Conservation (phyloP, 2,888 invertebrate genomes). For the Diogma glabrata region DNA sequence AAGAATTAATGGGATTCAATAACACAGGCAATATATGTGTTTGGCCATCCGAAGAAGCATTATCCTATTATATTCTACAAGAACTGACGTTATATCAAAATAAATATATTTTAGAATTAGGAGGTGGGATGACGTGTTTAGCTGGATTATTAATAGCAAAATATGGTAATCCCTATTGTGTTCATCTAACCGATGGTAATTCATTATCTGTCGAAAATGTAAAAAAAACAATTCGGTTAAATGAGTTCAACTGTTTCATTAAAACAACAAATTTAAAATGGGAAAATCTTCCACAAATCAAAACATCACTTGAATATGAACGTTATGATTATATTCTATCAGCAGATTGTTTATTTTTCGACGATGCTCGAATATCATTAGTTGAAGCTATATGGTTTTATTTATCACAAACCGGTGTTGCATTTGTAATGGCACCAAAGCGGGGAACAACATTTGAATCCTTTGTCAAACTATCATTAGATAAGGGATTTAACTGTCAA, state of each 20-base stretch:
- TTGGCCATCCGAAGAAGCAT: conserved; percentile 68
- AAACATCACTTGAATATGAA: conserved; percentile 31
- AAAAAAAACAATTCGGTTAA: conserved; percentile 49
- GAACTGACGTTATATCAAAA: conserved; percentile 52
- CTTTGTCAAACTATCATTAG: conserved; percentile 50
- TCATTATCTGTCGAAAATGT: conserved; percentile 62
- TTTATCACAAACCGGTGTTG: conserved; percentile 48
- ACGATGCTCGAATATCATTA: conserved; percentile 54
- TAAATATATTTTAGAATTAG: conserved; percentile 61
- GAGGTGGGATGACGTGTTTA: conserved; percentile 76
- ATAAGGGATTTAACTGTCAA: conserved; percentile 45
- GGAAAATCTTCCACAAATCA: conserved; percentile 33
- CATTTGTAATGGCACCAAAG: conserved; percentile 63
- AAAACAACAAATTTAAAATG: conserved; percentile 45
- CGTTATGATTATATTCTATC: conserved; percentile 61
- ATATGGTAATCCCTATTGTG: conserved; percentile 48
- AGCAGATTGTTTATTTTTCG: conserved; percentile 71
- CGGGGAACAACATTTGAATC: conserved; percentile 58
- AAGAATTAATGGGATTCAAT: conserved; percentile 67
- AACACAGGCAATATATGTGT: conserved; percentile 71
- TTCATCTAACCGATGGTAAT: conserved; percentile 70
- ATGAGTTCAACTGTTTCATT: conserved; percentile 45
- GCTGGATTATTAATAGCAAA: conserved; percentile 63
- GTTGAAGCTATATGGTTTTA: conserved; percentile 55
- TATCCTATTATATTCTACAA: conserved; percentile 54